phyloP scores from a whole-genome alignment of 2,888 invertebrate genomes.

The Pollenia griseotomentosa region DNA sequence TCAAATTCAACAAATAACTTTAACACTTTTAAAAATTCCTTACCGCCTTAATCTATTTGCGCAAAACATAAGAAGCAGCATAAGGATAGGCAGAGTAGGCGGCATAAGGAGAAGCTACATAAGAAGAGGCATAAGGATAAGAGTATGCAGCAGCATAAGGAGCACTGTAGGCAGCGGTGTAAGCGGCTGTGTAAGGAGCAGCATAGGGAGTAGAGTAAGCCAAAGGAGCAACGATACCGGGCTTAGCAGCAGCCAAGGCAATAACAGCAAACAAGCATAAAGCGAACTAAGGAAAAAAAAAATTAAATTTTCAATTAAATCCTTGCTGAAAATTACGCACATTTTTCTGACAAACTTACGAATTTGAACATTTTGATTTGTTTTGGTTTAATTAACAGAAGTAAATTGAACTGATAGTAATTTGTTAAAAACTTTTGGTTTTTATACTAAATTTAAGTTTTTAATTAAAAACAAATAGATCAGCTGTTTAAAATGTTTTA shows the following conservation, averaged over 20 bases:
- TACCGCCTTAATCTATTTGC: conserved; percentile 56
- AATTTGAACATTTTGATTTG: conserved; percentile 74
- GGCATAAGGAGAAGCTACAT: conserved; percentile 69
- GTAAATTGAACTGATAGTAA: conserved; percentile 62
- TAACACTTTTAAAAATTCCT: conserved; percentile 40
- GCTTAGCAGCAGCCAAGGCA: conserved; percentile 75
- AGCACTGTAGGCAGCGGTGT: conserved; percentile 75
- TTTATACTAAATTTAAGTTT: conserved; percentile 61
- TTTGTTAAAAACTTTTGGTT: conserved; percentile 15
- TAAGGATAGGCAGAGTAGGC: conserved; percentile 70
- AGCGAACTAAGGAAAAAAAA: conserved; percentile 69
- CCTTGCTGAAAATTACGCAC: background rate
- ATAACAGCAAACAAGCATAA: conserved; percentile 75
- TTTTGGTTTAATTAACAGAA: conserved; percentile 38
- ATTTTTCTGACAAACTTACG: conserved; percentile 66
- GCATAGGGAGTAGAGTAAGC: conserved; percentile 75
- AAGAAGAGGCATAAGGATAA: conserved; percentile 74
- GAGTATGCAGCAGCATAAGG: conserved; percentile 75
- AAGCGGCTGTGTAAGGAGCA: conserved; percentile 73
- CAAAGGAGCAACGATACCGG: conserved; percentile 75
- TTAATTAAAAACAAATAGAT: conserved; percentile 16
- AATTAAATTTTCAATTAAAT: conserved; percentile 1
- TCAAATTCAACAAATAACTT: conserved; percentile 21
- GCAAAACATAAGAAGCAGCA: conserved; percentile 69
- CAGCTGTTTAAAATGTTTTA: conserved; percentile 22